phyloP scores from a whole-genome alignment of 2,113 vertebrate genomes.

The Rhea pennata region DNA sequence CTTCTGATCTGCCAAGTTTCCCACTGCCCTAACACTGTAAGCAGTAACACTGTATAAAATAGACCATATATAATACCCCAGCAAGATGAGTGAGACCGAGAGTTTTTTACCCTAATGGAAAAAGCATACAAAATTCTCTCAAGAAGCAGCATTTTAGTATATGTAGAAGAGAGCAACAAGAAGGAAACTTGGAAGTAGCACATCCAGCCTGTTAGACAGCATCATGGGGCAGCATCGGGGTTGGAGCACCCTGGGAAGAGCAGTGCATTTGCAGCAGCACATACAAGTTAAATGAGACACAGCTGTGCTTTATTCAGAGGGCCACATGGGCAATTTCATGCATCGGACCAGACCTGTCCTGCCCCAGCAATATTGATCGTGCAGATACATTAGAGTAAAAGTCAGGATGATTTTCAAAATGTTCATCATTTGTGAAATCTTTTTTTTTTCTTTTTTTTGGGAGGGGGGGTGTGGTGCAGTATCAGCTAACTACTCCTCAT shows the following conservation, averaged over 20 bases:
- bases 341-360: constrained; percentile 41
- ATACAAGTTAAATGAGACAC: constrained; percentile 46
- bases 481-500: neutral
- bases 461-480: neutral
- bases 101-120: neutral
- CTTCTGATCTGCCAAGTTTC: accelerated
- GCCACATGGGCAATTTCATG: neutral
- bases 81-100: accelerated
- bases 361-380: constrained; percentile 17
- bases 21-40: neutral
- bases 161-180: neutral
- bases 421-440: neutral
- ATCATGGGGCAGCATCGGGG: neutral
- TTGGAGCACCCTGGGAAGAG: neutral
- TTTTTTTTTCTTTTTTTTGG: neutral
- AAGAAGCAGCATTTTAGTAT: neutral
- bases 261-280: constrained; percentile 30
- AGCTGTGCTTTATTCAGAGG: constrained; percentile 47
- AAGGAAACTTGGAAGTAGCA: neutral
- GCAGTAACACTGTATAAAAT: neutral
- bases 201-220: neutral
- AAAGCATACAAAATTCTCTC: neutral
- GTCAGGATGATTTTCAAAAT: constrained; percentile 67
- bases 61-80: neutral
- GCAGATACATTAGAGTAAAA: constrained; percentile 45